Conservation (phyloP, 2,113 vertebrate genomes). For the Poecilia latipinna region DNA sequence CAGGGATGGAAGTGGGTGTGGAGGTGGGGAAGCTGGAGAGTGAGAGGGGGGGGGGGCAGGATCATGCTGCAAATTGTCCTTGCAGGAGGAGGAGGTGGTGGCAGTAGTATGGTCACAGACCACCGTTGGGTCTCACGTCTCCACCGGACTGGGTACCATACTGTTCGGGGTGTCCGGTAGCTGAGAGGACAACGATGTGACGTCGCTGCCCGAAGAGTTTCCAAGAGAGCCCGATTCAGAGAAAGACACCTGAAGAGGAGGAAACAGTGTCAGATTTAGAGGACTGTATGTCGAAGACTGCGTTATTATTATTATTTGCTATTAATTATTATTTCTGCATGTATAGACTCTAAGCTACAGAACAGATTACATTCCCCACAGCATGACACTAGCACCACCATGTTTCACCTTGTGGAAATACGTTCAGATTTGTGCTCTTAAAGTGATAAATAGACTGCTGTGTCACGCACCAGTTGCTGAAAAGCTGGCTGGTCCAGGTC, state of each 20-base stretch:
- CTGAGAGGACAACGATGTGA: constrained; percentile 93
- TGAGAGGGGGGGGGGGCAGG: constrained; percentile 17
- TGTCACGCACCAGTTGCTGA: constrained; percentile 87
- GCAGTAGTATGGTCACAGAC: not conserved
- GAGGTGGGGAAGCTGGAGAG: not conserved
- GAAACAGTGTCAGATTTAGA: constrained; percentile 3
- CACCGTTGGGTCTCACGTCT: constrained; percentile 88
- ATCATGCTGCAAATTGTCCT: constrained; percentile 75
- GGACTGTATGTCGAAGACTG: constrained; percentile 22
- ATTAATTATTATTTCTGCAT: not conserved
- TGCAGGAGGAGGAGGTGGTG: constrained; percentile 65
- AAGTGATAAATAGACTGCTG: constrained; percentile 3
- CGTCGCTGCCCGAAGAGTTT: constrained; percentile 94
- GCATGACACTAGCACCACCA: not conserved
- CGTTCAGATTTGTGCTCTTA: not conserved
- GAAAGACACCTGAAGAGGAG: constrained; percentile 86
- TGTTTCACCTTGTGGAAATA: not conserved
- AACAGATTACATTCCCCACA: not conserved
- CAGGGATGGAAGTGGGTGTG: constrained; percentile 29
- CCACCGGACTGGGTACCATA: constrained; percentile 96
- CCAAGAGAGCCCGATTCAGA: constrained; percentile 92
- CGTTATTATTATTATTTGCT: too few species aligned
- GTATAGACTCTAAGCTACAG: not conserved
- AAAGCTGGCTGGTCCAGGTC: constrained; percentile 92
- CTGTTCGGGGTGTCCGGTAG: constrained; percentile 96